Base-by-base conservation (phyloP, 1,140 invertebrate genomes). In the Varroa destructor region DNA sequence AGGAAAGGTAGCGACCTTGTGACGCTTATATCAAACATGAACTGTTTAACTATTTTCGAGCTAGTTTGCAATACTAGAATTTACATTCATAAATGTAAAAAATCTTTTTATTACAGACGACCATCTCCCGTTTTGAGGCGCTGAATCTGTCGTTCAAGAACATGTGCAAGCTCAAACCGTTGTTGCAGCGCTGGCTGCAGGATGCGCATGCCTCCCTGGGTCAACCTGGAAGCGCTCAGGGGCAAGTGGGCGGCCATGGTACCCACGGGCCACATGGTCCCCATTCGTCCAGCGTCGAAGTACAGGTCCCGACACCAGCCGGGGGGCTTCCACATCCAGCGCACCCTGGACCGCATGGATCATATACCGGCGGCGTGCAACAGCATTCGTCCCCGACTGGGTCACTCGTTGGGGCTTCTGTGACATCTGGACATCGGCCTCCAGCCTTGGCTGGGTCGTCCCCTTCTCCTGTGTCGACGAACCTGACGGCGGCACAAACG, bases 61-160 rank as follows among this genome's bases (percentile, higher is more conserved):
- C 25, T 25, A 25, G 25, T 25, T 25, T 25, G 25, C 25, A 25
- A 25, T 25, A 25, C 25, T 25, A 25, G 25, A 25, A 25, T 25
- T 25, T 25, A 25, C 25, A 25, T 25, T 25, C 25, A 25, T 25
- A 25, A 25, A 25, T 25, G 25, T 25, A 25, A 25, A 25, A 12
- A 40, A 67, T 67, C 36, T 1, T 40, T 46, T 12, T 67, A 2
- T 67, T 67, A 2, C 61, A 67, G 61, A 99, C 95, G 40, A 99
- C 95, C 54, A 99, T 98, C 75, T 97, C 93, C 42, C 84, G 95
- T 79, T 99, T 99, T 80, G 95, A 99, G 81, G 95, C 95, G 0
- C 83, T 98, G 43, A 98, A 99, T 80, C 84, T 99, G 40, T 97
- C 93, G 75, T 98, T 97, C 81, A 98, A 98, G 81, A 99, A 99